These are phyloP conservation scores for Melanerpes formicivorus DNA, from an alignment of 2,113 vertebrate genomes.

Conservation along the genomic window DNA sequence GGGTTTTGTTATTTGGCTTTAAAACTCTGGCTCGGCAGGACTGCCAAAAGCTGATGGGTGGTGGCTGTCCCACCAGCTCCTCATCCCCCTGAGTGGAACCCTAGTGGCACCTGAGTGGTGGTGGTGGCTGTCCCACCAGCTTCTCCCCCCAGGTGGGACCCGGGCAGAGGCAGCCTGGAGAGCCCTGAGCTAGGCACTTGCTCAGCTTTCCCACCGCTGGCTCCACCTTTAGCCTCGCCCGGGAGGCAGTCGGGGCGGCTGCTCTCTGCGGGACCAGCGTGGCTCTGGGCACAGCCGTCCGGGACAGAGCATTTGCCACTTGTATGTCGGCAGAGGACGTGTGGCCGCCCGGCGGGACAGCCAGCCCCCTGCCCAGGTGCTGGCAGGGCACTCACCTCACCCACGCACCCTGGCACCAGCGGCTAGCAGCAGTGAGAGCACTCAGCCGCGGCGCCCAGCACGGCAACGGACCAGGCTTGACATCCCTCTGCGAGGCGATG, in stretches of 20 bases:
- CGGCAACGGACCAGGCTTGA: rapidly evolving
- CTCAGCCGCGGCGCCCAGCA: rapidly evolving
- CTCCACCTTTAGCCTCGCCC: not conserved
- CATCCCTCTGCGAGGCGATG: rapidly evolving
- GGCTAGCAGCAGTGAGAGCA: rapidly evolving
- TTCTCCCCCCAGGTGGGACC: not conserved
- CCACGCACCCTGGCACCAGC: rapidly evolving
- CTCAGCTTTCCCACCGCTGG: not conserved
- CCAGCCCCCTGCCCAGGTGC: not conserved
- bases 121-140: not conserved
- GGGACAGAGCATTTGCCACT: not conserved
- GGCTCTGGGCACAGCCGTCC: rapidly evolving
- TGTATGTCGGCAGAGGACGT: rapidly evolving
- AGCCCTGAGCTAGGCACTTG: rapidly evolving
- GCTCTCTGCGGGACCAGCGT: rapidly evolving
- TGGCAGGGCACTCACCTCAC: rapidly evolving
- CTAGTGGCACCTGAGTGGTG: rapidly evolving
- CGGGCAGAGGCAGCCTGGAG: rapidly evolving
- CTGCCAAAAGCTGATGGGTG: rapidly evolving
- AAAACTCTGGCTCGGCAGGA: not conserved
- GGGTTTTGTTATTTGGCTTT: not conserved
- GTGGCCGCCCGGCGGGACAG: rapidly evolving
- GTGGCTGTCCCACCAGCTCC: too few species aligned
- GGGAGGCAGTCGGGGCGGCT: not conserved
- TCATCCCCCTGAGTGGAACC: too few species aligned